Evolutionary conservation across 2,888 invertebrate species (phyloP).

Genomic region (Aporophyla nigra): DNA sequence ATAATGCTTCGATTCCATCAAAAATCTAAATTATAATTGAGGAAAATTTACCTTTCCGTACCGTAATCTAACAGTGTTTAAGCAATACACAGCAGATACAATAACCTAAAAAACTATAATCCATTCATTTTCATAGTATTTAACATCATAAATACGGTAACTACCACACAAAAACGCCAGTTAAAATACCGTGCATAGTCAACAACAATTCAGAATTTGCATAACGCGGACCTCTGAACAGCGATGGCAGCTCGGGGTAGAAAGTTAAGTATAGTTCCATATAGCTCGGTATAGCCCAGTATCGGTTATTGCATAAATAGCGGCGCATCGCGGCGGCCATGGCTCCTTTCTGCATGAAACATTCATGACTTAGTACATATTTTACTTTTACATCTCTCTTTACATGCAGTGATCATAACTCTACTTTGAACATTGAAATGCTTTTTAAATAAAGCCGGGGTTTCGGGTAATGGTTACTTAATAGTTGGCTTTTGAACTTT

Average conservation of each 20-base stretch:
- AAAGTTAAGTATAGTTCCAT: conserved; percentile 51
- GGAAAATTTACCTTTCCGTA: not conserved
- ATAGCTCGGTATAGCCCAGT: conserved; percentile 29
- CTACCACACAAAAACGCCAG: conserved; percentile 40
- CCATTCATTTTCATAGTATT: conserved; percentile 10
- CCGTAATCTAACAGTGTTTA: not conserved
- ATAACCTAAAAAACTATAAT: not conserved
- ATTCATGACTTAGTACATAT: conserved; percentile 65
- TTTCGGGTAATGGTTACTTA: not conserved
- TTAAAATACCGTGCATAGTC: conserved; percentile 43
- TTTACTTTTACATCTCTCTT: conserved; percentile 55
- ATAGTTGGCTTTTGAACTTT: conserved; percentile 1
- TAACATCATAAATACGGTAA: conserved; percentile 33
- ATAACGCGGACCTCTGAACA: conserved; percentile 56
- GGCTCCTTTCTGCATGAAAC: conserved; percentile 65
- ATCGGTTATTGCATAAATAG: conserved; percentile 69
- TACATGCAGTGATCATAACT: conserved; percentile 61
- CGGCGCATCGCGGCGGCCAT: conserved; percentile 47
- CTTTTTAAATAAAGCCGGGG: conserved; percentile 39
- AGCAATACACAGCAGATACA: not conserved
- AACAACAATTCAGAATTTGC: conserved; percentile 55
- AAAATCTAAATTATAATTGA: not conserved
- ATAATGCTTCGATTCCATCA: not conserved
- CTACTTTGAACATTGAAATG: conserved; percentile 51
- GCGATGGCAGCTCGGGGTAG: conserved; percentile 23